These are phyloP conservation scores for Nesogale talazaci DNA, from an alignment of 2,113 vertebrate genomes.

Conservation along the genomic window DNA sequence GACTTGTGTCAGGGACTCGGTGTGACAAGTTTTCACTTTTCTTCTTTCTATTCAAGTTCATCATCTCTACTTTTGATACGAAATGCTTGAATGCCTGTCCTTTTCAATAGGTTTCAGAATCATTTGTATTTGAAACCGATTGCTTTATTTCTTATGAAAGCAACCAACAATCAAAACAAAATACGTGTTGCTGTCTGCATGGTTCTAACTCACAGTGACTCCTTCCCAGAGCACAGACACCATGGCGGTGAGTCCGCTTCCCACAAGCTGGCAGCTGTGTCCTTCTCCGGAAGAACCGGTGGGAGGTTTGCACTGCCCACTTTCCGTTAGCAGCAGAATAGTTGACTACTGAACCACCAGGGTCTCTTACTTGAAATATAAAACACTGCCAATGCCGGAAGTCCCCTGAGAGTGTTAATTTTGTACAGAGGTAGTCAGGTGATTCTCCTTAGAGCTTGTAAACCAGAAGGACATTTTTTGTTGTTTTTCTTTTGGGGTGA, in stretches of 20 bases:
- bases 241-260: background rate
- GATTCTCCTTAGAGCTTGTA: conserved; percentile 16
- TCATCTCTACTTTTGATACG: background rate
- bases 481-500: background rate
- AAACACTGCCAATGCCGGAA: conserved; percentile 10
- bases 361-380: background rate
- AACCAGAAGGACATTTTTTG: background rate
- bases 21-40: background rate
- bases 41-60: background rate
- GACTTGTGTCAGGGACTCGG: background rate
- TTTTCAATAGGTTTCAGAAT: background rate
- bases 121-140: conserved; percentile 24
- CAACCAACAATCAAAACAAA: background rate
- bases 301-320: background rate
- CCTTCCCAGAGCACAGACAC: background rate
- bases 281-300: background rate
- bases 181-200: background rate
- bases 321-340: background rate
- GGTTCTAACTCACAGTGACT: background rate
- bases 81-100: background rate
- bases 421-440: background rate
- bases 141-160: background rate
- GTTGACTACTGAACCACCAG: background rate
- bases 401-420: background rate
- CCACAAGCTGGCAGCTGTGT: background rate